These are phyloP conservation scores for Pachliopta kotzebuea DNA, from an alignment of 2,888 invertebrate species.

Conservation along the genomic window DNA sequence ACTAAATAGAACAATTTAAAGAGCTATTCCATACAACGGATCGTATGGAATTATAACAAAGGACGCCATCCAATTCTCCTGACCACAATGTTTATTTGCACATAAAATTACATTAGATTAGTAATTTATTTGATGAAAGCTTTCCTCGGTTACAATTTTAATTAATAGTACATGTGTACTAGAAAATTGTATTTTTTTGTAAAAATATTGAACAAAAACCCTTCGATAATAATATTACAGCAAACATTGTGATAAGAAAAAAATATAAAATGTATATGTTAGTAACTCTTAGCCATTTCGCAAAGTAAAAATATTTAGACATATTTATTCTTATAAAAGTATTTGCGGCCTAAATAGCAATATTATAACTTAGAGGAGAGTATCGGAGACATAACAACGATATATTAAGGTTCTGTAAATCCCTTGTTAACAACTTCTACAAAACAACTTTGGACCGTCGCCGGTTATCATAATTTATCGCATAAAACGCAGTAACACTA, in stretches of 20 bases:
- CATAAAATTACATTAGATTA: constrained; percentile 46
- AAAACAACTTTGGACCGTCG: constrained; percentile 6
- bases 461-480: constrained; percentile 20
- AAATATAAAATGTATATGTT: background rate
- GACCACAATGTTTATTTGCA: constrained; percentile 55
- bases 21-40: constrained; percentile 37
- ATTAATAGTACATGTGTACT: background rate
- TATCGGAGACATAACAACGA: constrained; percentile 16
- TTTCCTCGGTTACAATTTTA: constrained; percentile 33
- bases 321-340: constrained; percentile 5
- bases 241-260: background rate
- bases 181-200: too few species aligned
- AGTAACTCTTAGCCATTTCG: background rate
- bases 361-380: constrained; percentile 2
- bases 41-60: constrained; percentile 43
- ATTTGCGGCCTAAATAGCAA: background rate
- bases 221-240: too few species aligned
- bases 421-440: constrained; percentile 23
- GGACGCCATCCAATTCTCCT: constrained; percentile 52
- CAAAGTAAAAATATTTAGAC: background rate
- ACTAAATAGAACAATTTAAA: constrained; percentile 45
- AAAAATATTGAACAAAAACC: too few species aligned
- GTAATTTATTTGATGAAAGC: constrained; percentile 48
- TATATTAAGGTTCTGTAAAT: constrained; percentile 24
- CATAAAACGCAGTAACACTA: background rate